Evolutionary conservation across 2,888 invertebrate genomes (phyloP), one percentile per base, ranked within the genome.

Genomic region (Drosophila yooni): DNA sequence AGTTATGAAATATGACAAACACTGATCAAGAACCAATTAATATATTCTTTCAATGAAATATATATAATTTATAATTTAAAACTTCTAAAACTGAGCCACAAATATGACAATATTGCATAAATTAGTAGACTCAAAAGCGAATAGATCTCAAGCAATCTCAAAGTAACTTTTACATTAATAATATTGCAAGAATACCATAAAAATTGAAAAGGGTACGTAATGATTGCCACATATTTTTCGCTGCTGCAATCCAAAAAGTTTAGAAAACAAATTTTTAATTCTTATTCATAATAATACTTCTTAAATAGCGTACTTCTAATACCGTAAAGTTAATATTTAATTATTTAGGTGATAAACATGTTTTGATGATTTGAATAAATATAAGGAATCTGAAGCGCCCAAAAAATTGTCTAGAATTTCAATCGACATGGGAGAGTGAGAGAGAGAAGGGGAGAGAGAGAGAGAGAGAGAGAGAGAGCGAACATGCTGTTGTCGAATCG

Each of bases 341-440:
- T 11, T 11, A 43, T 21, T 2, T 11, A 21, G 2, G 11, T 21
- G 11, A 43, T 43, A 43, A 43, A n/a, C n/a, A 38, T 15, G 31
- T 18, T 38, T 21, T 27, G 18, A 40, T 10, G 13, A 34, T 43
- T 29, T 29, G n/a, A 2, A 66, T 34, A 13, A 18, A 11, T 25
- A 38, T 13, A 3, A 40, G 27, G 21, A 18, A 34, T 36, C 21
- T 57, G 27, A 38, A 63, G 31, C 57, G 36, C 10, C 33, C 13
- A 56, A 56, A 56, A 68, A 29, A 27, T 25, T 43, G 40, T 15
- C 54, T 25, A 33, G 25, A n/a, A 21, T 27, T 6, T 4, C 25
- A 64, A 11, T 11, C 8, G 7, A 1, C 11, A 27, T 27, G 31
- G 1, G 40, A 33, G n/a, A 1, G 40, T n/a, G 40, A 40, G 38